Conservation (phyloP, 1,140 invertebrate genomes). For the Calosoma granatense region DNA sequence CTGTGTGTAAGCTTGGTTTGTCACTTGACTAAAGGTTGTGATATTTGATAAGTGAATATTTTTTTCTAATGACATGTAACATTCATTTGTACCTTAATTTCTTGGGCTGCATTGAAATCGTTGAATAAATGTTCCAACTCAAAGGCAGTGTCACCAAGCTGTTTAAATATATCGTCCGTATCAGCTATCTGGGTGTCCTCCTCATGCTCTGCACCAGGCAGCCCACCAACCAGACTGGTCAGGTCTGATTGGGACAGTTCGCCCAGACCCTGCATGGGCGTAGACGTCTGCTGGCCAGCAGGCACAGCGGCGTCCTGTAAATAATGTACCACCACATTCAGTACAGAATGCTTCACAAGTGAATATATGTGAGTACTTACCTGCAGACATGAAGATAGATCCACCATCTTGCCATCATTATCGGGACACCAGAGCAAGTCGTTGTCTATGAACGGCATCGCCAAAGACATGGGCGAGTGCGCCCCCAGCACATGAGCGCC, state of each 20-base stretch:
- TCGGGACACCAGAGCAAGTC: constrained; percentile 84
- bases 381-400: constrained; percentile 75
- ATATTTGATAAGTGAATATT: too few species aligned
- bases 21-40: background rate
- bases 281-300: constrained; percentile 28
- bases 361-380: constrained; percentile 41
- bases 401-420: constrained; percentile 85
- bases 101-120: constrained; percentile 36
- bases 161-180: constrained; percentile 60
- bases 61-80: too few species aligned
- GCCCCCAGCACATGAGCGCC: constrained; percentile 47
- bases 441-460: constrained; percentile 92
- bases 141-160: constrained; percentile 53
- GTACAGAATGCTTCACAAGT: background rate
- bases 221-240: constrained; percentile 47
- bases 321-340: constrained; percentile 14
- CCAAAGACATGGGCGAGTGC: constrained; percentile 45
- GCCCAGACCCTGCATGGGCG: constrained; percentile 34
- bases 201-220: constrained; percentile 25
- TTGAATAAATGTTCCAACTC: constrained; percentile 43
- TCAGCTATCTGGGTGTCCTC: constrained; percentile 42
- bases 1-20: background rate
- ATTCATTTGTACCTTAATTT: constrained; percentile 47
- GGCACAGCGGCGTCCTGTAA: constrained; percentile 36
- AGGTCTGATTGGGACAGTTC: constrained; percentile 58